Evolutionary conservation across 2,113 vertebrate genomes (phyloP).

Genomic region (Hyla sarda): DNA sequence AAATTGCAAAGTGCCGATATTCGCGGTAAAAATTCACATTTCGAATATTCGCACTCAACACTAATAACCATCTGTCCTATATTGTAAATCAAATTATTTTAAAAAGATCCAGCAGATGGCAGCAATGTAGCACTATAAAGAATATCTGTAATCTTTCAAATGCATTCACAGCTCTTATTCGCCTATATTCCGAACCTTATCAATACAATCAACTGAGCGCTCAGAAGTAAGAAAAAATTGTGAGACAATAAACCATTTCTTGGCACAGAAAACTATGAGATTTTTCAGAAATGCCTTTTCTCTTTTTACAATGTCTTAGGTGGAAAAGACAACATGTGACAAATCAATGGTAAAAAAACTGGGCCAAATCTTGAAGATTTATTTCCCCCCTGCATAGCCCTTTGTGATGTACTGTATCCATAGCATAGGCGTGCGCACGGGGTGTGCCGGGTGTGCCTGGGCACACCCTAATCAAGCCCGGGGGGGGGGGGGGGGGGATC

Average conservation of each 20-base stretch:
- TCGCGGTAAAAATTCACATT: too few species aligned
- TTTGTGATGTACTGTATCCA: too few species aligned
- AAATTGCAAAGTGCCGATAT: too few species aligned
- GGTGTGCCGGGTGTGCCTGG: too few species aligned
- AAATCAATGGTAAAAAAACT: not conserved
- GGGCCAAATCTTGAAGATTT: too few species aligned
- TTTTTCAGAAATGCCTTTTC: not conserved
- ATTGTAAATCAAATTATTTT: not conserved
- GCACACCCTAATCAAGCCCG: too few species aligned
- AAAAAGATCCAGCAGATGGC: constrained; percentile 65
- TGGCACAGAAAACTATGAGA: not conserved
- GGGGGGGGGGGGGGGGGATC: too few species aligned
- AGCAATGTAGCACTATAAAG: constrained; percentile 56
- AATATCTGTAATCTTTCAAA: not conserved
- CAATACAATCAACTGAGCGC: not conserved
- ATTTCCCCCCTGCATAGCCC: too few species aligned
- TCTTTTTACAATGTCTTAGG: not conserved
- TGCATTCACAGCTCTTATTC: not conserved
- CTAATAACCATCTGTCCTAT: too few species aligned
- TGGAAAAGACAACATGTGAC: not conserved
- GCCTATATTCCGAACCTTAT: not conserved
- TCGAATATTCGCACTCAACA: too few species aligned
- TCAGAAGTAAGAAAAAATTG: not conserved
- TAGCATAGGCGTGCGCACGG: too few species aligned
- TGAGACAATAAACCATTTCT: not conserved